Conservation (phyloP, 92 coral and sea anemone species). For the Zoanthus sansibaricus region DNA sequence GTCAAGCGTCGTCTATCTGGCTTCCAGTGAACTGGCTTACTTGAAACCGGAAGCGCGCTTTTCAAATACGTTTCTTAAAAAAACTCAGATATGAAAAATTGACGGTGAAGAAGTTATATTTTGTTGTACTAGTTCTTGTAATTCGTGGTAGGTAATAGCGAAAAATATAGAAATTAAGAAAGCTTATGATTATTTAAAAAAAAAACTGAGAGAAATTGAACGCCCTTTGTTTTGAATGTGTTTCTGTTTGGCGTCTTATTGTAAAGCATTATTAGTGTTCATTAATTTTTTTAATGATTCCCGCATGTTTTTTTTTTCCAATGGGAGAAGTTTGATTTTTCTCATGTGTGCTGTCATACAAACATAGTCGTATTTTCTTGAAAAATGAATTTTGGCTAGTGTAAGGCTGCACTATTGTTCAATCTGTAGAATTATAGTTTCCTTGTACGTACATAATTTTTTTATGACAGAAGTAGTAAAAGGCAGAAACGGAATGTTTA, state of each 20-base stretch:
- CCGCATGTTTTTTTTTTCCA: not conserved
- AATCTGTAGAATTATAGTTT: too few species aligned
- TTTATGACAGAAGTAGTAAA: too few species aligned
- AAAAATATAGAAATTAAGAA: too few species aligned
- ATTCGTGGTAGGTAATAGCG: not conserved
- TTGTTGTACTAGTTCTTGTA: not conserved
- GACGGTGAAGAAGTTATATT: not conserved
- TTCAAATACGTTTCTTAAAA: not conserved
- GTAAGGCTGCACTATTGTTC: too few species aligned
- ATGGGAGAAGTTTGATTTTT: too few species aligned
- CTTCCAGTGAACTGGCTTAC: not conserved
- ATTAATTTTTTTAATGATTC: not conserved
- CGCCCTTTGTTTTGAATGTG: not conserved
- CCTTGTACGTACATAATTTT: not conserved
- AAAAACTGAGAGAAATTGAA: not conserved
- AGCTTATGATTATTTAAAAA: not conserved
- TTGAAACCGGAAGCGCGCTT: slow-evolving; percentile 8
- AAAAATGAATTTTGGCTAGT: too few species aligned
- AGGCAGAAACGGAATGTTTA: too few species aligned
- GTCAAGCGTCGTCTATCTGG: not conserved
- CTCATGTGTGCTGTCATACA: too few species aligned
- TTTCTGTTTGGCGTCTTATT: not conserved
- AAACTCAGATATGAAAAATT: not conserved
- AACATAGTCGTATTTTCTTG: too few species aligned
- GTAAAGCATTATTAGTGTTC: not conserved